phyloP scores from a whole-genome alignment of 1,140 invertebrate species.

The Liolophura sinensis region DNA sequence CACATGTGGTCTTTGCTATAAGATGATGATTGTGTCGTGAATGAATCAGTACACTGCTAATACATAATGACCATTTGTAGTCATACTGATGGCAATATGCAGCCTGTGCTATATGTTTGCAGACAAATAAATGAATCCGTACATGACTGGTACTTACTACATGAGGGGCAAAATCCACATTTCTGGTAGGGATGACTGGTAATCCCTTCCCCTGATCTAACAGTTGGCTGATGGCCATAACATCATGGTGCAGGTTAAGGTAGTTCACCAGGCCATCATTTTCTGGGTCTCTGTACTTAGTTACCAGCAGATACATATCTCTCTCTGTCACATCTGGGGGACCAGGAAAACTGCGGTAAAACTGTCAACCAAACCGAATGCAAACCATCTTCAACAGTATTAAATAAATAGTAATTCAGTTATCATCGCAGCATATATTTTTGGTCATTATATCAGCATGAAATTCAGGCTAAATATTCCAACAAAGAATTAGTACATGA shows the following conservation, averaged over 20 bases:
- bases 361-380: slow-evolving; percentile 34
- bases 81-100: no score
- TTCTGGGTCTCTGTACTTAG: slow-evolving; percentile 52
- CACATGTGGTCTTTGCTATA: no score
- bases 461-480: neutral
- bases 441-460: neutral
- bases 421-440: neutral
- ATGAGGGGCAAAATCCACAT: slow-evolving; percentile 33
- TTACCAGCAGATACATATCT: slow-evolving; percentile 49
- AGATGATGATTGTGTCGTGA: no score
- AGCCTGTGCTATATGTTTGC: no score
- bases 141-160: neutral
- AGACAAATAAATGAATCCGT: no score
- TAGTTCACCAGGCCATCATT: slow-evolving; percentile 53
- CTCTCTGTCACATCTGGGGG: slow-evolving; percentile 49
- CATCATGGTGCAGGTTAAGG: slow-evolving; percentile 56
- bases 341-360: slow-evolving; percentile 55
- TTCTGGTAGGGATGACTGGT: slow-evolving; percentile 9
- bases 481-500: slow-evolving; percentile 1
- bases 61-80: no score
- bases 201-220: neutral
- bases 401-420: neutral
- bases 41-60: no score
- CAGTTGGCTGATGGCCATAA: slow-evolving; percentile 42
- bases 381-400: neutral